Conservation (phyloP, 2,113 vertebrate species). For the Neotragus pygmaeus region DNA sequence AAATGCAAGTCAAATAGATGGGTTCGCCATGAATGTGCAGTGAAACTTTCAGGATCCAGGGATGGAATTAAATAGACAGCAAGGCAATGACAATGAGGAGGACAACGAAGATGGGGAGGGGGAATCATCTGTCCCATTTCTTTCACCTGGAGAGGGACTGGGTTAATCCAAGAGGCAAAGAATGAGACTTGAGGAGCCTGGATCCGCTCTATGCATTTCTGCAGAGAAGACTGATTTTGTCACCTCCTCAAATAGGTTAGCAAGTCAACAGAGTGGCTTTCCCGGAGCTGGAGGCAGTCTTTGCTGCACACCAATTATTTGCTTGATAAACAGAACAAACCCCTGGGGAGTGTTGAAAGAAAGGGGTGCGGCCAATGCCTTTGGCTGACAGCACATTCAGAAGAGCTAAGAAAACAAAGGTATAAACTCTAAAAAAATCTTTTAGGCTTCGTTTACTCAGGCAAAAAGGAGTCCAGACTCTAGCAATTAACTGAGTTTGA, state of each 20-base stretch:
- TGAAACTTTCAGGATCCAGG: neutral
- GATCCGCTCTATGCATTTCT: neutral
- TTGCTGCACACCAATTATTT: neutral
- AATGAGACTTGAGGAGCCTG: neutral
- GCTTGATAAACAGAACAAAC: conserved; percentile 27
- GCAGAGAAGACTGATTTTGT: conserved; percentile 2
- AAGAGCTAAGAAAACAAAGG: conserved; percentile 56
- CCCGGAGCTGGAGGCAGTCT: neutral
- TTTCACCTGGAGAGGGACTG: neutral
- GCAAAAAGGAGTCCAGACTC: conserved; percentile 20
- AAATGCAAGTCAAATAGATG: neutral
- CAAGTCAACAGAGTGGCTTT: neutral
- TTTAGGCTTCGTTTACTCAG: conserved; percentile 50
- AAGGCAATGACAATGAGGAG: neutral
- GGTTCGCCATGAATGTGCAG: neutral
- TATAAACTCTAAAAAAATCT: conserved; percentile 29
- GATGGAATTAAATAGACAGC: neutral
- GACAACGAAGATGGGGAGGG: neutral
- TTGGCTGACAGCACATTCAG: conserved; percentile 41
- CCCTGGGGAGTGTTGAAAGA: conserved; percentile 54
- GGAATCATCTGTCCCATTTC: neutral
- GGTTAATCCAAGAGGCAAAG: neutral
- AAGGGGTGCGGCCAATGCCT: conserved; percentile 6
- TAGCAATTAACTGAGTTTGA: conserved; percentile 16
- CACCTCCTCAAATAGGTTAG: conserved; percentile 1